A percentile compares a stretch with the other conserved stretches of the same genome.
Conservation (phyloP, 2,797 vertebrate species). For the Sebastes trivittatus region DNA sequence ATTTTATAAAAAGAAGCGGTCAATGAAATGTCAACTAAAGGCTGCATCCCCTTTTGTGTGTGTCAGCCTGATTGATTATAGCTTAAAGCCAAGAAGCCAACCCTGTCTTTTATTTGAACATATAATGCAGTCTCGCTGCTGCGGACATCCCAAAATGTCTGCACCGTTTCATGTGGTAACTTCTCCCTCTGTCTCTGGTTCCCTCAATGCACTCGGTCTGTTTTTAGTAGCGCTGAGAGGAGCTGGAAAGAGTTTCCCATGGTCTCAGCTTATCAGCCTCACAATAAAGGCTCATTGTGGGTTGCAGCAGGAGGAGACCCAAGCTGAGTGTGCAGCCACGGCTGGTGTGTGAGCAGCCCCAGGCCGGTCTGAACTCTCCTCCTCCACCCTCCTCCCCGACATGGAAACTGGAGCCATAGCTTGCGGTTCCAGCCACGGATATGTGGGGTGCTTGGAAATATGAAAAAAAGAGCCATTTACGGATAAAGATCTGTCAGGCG, state of each 20-base stretch:
- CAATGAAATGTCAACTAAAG: conserved; percentile 57
- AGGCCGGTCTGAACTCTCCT: conserved; percentile 45
- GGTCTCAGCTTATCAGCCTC: conserved; percentile 53
- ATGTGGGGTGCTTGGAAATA: conserved; percentile 48
- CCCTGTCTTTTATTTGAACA: conserved; percentile 42
- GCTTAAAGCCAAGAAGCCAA: conserved; percentile 47
- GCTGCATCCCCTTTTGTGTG: conserved; percentile 48
- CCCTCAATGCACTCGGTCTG: conserved; percentile 17
- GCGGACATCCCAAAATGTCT: conserved; percentile 35
- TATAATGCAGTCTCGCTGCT: conserved; percentile 26
- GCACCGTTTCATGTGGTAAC: conserved; percentile 38
- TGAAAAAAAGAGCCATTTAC: conserved; percentile 25
- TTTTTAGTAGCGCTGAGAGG: conserved; percentile 37
- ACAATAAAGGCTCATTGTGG: conserved; percentile 69
- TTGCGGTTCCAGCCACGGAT: conserved; percentile 65
- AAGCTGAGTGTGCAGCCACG: conserved; percentile 12
- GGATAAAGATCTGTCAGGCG: conserved; percentile 65
- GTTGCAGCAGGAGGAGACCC: conserved; percentile 43
- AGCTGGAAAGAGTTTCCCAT: conserved; percentile 59
- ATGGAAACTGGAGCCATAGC: conserved; percentile 63
- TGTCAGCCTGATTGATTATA: conserved; percentile 63
- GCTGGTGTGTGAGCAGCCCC: conserved; percentile 36
- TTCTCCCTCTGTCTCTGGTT: conserved; percentile 26
- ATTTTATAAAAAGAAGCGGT: conserved; percentile 44
- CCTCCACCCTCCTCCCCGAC: conserved; percentile 28